Evolutionary conservation across 2,113 vertebrate species (phyloP), one percentile per base, ranked within the genome.

Genomic region (Sciurus niger): DNA sequence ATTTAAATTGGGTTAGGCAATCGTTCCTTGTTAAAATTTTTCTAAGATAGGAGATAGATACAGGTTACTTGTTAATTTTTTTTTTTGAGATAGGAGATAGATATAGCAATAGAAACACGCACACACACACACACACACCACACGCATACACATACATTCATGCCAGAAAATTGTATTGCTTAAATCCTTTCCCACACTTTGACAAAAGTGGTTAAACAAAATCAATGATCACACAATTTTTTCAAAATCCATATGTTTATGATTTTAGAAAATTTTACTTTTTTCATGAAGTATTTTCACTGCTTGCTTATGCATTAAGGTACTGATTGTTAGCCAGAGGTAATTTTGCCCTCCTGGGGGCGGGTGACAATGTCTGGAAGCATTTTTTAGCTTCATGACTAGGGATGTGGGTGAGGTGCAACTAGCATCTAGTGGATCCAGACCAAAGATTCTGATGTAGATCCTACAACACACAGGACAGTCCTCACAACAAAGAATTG

Each of bases 141-240:
- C 34, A 53, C 48, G 53, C 13, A 88, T 37, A 53, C 53, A 60
- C n/a, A 80, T 4, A 30, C 10, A 60, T 48, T 80, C 40, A 46
- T 90, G 7, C 30, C 9, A 89, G 32, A 73, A 96, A 90, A 70
- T 51, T 70, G 8, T 53, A 11, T 86, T 70, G 43, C 10, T 70
- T 63, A 70, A 43, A 40, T 93, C 2, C 84, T 84, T 95, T 58
- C 34, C 70, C 16, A 63, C 87, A 9, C 16, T 68, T 97, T 96
- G 1, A 1, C 88, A 82, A 84, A 89, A 84, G 1, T 80, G 1
- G 8, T 46, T 77, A 91, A 20, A 13, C 4, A 87, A 96, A 94
- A 94, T 65, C 28, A 82, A 53, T 84, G 8, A 58, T 1, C 14
- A 17, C 48, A 9, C 0, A 60, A 67, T 85, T 76, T 76, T 95